Evolutionary conservation across 2,797 vertebrate genomes (phyloP).

Genomic region (Triplophysa yarkandensis): DNA sequence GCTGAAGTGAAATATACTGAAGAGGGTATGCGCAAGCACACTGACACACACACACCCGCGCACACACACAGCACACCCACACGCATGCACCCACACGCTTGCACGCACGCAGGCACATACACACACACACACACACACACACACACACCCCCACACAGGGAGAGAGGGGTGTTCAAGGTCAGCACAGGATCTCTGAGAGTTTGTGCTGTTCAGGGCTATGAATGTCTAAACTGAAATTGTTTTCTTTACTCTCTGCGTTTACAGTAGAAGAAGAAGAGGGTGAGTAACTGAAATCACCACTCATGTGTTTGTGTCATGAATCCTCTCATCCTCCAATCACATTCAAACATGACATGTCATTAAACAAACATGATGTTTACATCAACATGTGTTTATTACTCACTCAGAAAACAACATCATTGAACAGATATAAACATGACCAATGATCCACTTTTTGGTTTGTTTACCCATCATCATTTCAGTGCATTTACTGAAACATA

Average conservation of each 20-base stretch:
- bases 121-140: background rate
- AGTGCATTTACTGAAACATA: too few species aligned
- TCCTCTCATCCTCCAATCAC: background rate
- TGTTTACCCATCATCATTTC: background rate
- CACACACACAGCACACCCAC: too few species aligned
- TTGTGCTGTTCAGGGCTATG: slow-evolving; percentile 2
- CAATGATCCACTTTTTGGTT: too few species aligned
- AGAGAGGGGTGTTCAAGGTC: too few species aligned
- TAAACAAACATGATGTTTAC: background rate
- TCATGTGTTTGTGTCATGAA: background rate
- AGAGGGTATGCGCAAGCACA: slow-evolving; percentile 74
- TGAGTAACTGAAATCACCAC: slow-evolving; percentile 61
- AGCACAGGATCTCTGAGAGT: background rate
- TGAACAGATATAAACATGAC: background rate
- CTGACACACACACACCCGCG: background rate
- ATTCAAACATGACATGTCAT: background rate
- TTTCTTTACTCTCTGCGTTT: slow-evolving; percentile 60
- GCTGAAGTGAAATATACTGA: slow-evolving; percentile 64
- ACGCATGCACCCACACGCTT: background rate
- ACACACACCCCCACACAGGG: background rate
- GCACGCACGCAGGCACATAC: too few species aligned
- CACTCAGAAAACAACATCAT: background rate
- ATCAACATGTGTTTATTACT: background rate
- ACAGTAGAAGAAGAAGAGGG: slow-evolving; percentile 70
- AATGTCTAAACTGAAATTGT: slow-evolving; percentile 48